Base-by-base conservation (phyloP, 2,888 invertebrate species). In the Aphodius sticticus region DNA sequence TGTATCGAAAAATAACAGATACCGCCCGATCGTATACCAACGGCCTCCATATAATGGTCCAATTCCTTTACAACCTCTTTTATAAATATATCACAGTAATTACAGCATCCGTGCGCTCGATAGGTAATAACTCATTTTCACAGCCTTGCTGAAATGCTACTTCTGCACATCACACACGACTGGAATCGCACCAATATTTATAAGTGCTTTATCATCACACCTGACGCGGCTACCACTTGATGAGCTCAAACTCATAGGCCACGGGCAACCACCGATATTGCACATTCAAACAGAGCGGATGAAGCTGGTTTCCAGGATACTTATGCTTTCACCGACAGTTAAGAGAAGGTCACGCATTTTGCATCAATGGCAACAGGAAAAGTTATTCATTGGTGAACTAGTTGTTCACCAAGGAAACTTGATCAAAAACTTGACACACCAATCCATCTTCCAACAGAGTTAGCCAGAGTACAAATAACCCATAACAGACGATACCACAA, bases 1-100 rank as follows among this genome's bases (percentile, higher is more conserved):
- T 74, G 74, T 74, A 74, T 74, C 74, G 74, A 74, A 74, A 74
- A 74, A 35, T 74, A 14, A 37, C 36, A 74, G 74, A 74, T 36
- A 36, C 74, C 16, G 35, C 35, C 35, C 7, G 37, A 36, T 37
- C 70, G 70, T 70, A 69, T 15, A 15, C 14, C 70, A 70, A 36
- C 37, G 74, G 74, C 12, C 37, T 74, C 36, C 70, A 70, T 6
- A 70, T 16, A 26, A 70, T 16, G 70, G 70, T 70, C 70, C 70
- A 70, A 70, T 70, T 70, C 70, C 70, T 53, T 53, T 53, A 7
- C 53, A 53, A 53, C 53, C 53, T 53, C 53, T 53, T 53, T 53
- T 53, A 53, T 2, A 53, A 53, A 53, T 53, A 53, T 53, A 53
- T 53, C 53, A 26, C 26, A 53, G 53, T 12, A 53, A 53, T 12